Evolutionary conservation across 2,113 vertebrate genomes (phyloP).

Genomic region (Rhombomys opimus): DNA sequence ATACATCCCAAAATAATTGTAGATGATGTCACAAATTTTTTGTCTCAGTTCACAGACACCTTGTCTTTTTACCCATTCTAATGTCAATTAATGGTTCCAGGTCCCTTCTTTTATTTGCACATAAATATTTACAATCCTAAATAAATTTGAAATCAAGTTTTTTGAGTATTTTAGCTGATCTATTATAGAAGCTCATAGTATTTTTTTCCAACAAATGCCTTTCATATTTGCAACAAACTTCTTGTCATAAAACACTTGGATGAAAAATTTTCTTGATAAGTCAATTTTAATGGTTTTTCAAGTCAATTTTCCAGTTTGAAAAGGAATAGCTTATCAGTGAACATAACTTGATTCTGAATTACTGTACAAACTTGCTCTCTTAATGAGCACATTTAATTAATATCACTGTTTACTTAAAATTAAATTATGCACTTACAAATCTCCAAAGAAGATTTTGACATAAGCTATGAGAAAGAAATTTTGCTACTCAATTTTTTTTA

Average conservation of each 20-base stretch:
- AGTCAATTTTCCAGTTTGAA: constrained; percentile 34
- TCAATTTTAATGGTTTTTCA: constrained; percentile 40
- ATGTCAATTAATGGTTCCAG: constrained; percentile 56
- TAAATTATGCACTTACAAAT: background rate
- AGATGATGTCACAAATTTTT: background rate
- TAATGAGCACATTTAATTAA: background rate
- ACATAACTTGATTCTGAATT: background rate
- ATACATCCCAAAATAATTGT: background rate
- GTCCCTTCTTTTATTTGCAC: constrained; percentile 60
- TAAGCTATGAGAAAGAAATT: background rate
- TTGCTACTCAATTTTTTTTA: background rate
- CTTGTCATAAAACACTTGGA: constrained; percentile 35
- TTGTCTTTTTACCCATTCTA: constrained; percentile 49
- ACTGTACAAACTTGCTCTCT: too few relatives aligned
- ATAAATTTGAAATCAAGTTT: constrained; percentile 58
- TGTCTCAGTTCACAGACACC: background rate
- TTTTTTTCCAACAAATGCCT: background rate
- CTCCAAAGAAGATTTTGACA: background rate
- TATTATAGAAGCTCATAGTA: background rate
- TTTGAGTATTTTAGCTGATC: background rate
- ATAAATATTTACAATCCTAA: constrained; percentile 69
- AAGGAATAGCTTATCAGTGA: background rate
- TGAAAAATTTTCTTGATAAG: background rate
- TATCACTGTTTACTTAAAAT: background rate
- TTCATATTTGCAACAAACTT: constrained; percentile 32